A percentile compares a stretch with the other conserved stretches of the same genome.
Conservation (phyloP, 2,888 invertebrate genomes). For the Panorpa germanica region DNA sequence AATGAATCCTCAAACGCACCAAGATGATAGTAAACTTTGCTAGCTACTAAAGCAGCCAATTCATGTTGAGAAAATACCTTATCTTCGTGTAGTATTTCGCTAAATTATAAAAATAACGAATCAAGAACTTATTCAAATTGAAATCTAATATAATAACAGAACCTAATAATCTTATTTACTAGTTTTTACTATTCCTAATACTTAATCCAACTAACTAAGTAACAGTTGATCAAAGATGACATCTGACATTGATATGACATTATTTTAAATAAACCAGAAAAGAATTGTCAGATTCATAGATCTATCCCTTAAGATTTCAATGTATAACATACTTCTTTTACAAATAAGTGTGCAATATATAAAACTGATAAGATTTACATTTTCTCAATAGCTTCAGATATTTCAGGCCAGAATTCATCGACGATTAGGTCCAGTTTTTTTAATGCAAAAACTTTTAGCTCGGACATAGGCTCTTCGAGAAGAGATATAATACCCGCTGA, state of each 20-base stretch:
- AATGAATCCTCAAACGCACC: slow-evolving; percentile 94
- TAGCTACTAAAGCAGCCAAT: slow-evolving; percentile 90
- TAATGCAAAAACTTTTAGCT: slow-evolving; percentile 84
- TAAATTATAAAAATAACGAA: slow-evolving; percentile 17
- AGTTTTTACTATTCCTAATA: too few relatives aligned
- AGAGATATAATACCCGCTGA: slow-evolving; percentile 87
- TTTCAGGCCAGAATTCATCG: slow-evolving; percentile 97
- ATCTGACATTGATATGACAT: slow-evolving; percentile 2
- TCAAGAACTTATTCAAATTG: slow-evolving; percentile 6
- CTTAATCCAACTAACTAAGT: too few relatives aligned
- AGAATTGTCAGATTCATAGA: too few relatives aligned
- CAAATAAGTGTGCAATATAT: slow-evolving; percentile 7
- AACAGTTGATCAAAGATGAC: too few relatives aligned
- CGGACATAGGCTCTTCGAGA: slow-evolving; percentile 83
- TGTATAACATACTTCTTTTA: too few relatives aligned
- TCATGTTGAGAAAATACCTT: slow-evolving; percentile 73
- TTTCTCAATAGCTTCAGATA: slow-evolving; percentile 92
- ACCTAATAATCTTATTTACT: neutral
- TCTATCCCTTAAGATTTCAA: too few relatives aligned
- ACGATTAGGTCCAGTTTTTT: slow-evolving; percentile 85
- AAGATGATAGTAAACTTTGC: slow-evolving; percentile 95
- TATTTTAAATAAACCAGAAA: too few relatives aligned
- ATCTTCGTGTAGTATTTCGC: slow-evolving; percentile 90
- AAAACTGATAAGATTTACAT: slow-evolving; percentile 52
- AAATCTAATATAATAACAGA: slow-evolving; percentile 6